A percentile compares a stretch with the other conserved stretches of the same genome.
These are phyloP conservation scores for Heliconius hermathena DNA, from an alignment of 1,140 invertebrate genomes.

Conservation along the genomic window DNA sequence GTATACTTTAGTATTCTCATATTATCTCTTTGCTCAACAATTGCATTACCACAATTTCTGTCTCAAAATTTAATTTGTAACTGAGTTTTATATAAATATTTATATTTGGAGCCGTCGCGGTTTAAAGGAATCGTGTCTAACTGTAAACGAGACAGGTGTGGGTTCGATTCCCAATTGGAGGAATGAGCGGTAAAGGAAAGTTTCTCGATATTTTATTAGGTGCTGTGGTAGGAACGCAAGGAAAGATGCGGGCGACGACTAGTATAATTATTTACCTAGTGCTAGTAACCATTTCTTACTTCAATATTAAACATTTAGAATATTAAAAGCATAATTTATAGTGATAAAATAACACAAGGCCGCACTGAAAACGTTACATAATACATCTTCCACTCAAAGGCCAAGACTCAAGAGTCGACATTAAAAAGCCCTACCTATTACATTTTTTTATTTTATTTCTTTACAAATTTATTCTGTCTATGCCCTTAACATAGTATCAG, in stretches of 20 bases:
- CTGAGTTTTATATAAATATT: neutral
- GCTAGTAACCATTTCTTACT: too few species aligned
- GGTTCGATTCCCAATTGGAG: too few species aligned
- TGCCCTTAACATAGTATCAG: too few species aligned
- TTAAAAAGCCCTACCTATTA: neutral
- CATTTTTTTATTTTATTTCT: neutral
- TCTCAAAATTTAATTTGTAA: neutral
- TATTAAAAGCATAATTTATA: neutral
- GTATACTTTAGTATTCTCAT: constrained; percentile 1
- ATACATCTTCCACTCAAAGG: constrained; percentile 5
- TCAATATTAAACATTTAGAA: too few species aligned
- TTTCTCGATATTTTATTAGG: too few species aligned
- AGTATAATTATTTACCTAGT: too few species aligned
- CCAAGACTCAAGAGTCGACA: neutral
- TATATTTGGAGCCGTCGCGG: too few species aligned
- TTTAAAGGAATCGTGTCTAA: too few species aligned
- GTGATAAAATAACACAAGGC: neutral
- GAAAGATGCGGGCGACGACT: too few species aligned
- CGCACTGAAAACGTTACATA: neutral
- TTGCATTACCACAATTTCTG: constrained; percentile 2
- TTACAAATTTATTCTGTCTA: neutral
- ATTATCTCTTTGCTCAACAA: constrained; percentile 2
- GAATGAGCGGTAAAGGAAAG: too few species aligned
- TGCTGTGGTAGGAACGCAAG: too few species aligned
- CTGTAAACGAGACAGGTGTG: too few species aligned